These are phyloP conservation scores for Nannoperca obscura DNA, from an alignment of 2,797 vertebrate genomes.

Conservation along the genomic window DNA sequence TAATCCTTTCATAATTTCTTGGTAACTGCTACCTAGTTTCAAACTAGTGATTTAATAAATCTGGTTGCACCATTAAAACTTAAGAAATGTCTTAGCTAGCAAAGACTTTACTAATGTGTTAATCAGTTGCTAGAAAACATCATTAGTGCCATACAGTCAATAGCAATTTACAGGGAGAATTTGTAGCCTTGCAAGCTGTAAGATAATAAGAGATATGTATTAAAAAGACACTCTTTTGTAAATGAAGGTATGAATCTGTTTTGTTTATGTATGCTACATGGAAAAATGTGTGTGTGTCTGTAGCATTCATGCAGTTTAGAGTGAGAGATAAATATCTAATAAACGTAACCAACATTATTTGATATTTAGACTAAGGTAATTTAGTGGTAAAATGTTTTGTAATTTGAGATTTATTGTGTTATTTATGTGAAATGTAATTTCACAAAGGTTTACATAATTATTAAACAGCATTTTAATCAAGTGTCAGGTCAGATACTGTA, in stretches of 20 bases:
- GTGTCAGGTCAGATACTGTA: not conserved
- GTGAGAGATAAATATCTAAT: not conserved
- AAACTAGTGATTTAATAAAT: not conserved
- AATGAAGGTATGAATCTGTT: not conserved
- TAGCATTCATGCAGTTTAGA: not conserved
- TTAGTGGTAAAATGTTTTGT: not conserved
- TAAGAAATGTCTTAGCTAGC: not conserved
- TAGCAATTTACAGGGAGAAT: not conserved
- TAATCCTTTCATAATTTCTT: conserved; percentile 1
- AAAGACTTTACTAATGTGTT: not conserved
- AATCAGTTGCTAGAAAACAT: conserved; percentile 7
- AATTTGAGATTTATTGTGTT: not conserved
- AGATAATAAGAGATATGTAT: not conserved
- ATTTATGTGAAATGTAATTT: not conserved
- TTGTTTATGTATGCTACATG: not conserved
- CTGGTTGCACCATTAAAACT: not conserved
- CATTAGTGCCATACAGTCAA: not conserved
- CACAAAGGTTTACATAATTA: not conserved
- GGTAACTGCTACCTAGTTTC: not conserved
- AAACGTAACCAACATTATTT: not conserved
- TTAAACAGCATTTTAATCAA: not conserved
- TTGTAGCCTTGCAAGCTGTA: not conserved
- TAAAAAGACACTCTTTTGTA: not conserved
- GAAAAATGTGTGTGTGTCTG: not conserved
- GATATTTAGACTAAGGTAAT: not conserved